Evolutionary conservation across 2,888 invertebrate genomes (phyloP), one percentile per base, ranked within the genome.

Genomic region (Pterostichus niger): DNA sequence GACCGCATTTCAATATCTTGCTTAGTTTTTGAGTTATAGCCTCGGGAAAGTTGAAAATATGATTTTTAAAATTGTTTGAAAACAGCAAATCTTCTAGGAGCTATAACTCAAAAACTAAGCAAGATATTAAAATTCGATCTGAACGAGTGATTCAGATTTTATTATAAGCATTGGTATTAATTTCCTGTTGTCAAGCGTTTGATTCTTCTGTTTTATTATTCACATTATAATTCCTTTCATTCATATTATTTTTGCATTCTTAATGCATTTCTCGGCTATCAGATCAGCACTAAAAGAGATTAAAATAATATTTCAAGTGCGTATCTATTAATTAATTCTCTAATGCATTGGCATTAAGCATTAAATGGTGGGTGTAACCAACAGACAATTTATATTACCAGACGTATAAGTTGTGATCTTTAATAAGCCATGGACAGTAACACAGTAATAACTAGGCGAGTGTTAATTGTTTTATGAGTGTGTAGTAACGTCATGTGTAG

Each of bases 291-390:
- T 71, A 71, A 71, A 17, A 17, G 44, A 17, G 68, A 71, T 71
- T 71, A 71, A 71, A 71, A 71, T 24, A 71, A 40, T 71, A 71
- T 71, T 71, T 71, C 40, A 71, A 56, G 68, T 44, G 64, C 5
- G 40, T 44, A 17, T 56, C 13, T 56, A 71, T 71, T 71, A 71
- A 71, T 71, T 71, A 71, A 71, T 40, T 7, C 13, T 10, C 44
- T 44, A 44, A 71, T 71, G 68, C 40, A 71, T 71, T 71, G 44
- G 15, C 44, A 71, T 71, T 71, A 71, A 24, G 11, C 17, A 24
- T 44, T 71, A 71, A 44, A 71, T 71, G 44, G 68, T 71, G 68
- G 68, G 68, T 71, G 68, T 71, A 33, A n/a, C 64, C 64, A 44
- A 56, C 56, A 15, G 44, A 71, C 68, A 71, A 71, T 71, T 44